Conservation (phyloP, 2,113 vertebrate genomes). For the Eolophus roseicapilla region DNA sequence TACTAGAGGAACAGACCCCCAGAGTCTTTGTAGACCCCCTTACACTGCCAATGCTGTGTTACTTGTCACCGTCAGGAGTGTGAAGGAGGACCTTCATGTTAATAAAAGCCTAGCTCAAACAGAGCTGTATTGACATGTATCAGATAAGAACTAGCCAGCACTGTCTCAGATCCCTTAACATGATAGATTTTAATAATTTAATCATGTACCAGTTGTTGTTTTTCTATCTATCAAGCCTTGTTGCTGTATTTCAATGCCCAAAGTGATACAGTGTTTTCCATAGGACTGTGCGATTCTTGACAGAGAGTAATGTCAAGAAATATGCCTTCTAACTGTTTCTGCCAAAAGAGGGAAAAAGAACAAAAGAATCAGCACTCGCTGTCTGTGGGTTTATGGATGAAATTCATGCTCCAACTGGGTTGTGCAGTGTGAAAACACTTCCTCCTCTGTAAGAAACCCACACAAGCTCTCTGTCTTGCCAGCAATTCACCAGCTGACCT, state of each 20-base stretch:
- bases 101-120: background rate
- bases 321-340: background rate
- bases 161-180: background rate
- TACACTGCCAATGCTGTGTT: background rate
- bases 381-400: background rate
- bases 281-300: background rate
- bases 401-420: background rate
- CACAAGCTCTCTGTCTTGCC: background rate
- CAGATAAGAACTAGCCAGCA: background rate
- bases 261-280: background rate
- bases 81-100: background rate
- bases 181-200: conserved; percentile 18
- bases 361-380: background rate
- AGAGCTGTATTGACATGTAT: background rate
- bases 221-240: conserved; percentile 12
- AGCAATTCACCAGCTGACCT: background rate
- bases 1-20: background rate
- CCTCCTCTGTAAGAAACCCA: background rate
- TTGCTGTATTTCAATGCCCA: background rate
- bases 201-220: background rate
- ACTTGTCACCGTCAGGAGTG: background rate
- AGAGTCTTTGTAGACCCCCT: background rate
- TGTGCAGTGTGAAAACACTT: background rate
- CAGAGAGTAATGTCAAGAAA: conserved; percentile 12
- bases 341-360: background rate